Evolutionary conservation across 2,888 invertebrate species (phyloP).

Genomic region (Caenorhabditis afra): DNA sequence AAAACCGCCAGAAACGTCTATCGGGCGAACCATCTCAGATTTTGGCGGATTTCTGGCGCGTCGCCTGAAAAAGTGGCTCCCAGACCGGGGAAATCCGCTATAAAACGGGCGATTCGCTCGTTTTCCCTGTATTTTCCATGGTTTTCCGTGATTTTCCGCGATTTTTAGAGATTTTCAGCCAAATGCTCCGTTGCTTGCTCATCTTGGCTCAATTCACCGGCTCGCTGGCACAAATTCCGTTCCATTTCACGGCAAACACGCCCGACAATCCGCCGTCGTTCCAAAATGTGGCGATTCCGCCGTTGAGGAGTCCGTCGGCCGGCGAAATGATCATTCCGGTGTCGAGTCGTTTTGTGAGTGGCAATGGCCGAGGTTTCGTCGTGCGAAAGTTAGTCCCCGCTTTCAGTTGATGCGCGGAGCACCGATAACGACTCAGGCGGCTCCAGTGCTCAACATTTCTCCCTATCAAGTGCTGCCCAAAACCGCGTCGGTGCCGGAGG

Average conservation of each 20-base stretch:
- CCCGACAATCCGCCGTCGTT: neutral
- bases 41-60: neutral
- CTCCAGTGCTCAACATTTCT: neutral
- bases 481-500: conserved; percentile 11
- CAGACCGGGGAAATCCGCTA: neutral
- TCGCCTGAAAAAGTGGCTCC: neutral
- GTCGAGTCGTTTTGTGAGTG: conserved; percentile 43
- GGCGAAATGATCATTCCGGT: conserved; percentile 35
- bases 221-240: neutral
- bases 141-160: neutral
- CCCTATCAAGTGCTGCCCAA: conserved; percentile 47
- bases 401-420: conserved; percentile 23
- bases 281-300: conserved; percentile 20
- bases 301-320: conserved; percentile 7
- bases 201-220: neutral
- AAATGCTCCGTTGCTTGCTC: conserved; percentile 7
- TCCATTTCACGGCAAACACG: conserved; percentile 4
- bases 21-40: neutral
- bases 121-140: neutral
- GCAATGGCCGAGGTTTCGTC: too few relatives aligned
- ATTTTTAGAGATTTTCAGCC: conserved; percentile 1
- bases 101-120: neutral
- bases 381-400: too few relatives aligned
- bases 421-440: conserved; percentile 3
- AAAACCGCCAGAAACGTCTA: too few relatives aligned